Conservation (phyloP, 2,888 invertebrate species). For the Phragmatobia fuliginosa region DNA sequence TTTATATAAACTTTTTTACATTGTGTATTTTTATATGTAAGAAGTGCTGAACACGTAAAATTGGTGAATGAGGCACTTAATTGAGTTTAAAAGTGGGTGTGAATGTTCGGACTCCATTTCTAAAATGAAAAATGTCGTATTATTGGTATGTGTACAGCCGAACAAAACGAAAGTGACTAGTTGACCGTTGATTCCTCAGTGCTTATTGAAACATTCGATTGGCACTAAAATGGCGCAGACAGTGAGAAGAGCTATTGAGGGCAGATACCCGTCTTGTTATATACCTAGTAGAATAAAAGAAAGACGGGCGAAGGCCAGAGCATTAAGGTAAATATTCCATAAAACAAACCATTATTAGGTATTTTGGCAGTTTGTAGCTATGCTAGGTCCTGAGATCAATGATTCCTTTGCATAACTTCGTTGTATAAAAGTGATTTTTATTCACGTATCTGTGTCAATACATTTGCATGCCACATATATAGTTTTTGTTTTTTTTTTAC, state of each 20-base stretch:
- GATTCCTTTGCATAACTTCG: slow-evolving; percentile 21
- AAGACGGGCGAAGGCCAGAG: slow-evolving; percentile 89
- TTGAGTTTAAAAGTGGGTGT: slow-evolving; percentile 42
- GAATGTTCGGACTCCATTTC: slow-evolving; percentile 57
- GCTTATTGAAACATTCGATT: slow-evolving; percentile 60
- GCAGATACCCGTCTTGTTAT: slow-evolving; percentile 92
- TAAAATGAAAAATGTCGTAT: slow-evolving; percentile 78
- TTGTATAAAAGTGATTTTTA: slow-evolving; percentile 12
- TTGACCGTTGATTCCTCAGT: slow-evolving; percentile 71
- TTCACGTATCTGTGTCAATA: neutral
- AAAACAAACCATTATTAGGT: slow-evolving; percentile 20
- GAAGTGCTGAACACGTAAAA: slow-evolving; percentile 40
- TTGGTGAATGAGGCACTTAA: slow-evolving; percentile 48
- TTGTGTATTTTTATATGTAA: slow-evolving; percentile 42
- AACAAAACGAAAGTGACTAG: slow-evolving; percentile 85
- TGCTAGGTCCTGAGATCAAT: slow-evolving; percentile 20
- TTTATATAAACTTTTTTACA: slow-evolving; percentile 36
- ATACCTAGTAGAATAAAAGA: slow-evolving; percentile 91
- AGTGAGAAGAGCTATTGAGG: slow-evolving; percentile 90
- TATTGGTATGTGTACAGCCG: slow-evolving; percentile 81
- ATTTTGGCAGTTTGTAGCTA: slow-evolving; percentile 29
- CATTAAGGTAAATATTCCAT: slow-evolving; percentile 75
- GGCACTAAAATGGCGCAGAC: slow-evolving; percentile 90
- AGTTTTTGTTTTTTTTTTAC: neutral
- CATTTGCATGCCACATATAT: neutral